Conservation (phyloP, 53 echinoderm and acorn worm genomes). For the Paracentrotus lividus region DNA sequence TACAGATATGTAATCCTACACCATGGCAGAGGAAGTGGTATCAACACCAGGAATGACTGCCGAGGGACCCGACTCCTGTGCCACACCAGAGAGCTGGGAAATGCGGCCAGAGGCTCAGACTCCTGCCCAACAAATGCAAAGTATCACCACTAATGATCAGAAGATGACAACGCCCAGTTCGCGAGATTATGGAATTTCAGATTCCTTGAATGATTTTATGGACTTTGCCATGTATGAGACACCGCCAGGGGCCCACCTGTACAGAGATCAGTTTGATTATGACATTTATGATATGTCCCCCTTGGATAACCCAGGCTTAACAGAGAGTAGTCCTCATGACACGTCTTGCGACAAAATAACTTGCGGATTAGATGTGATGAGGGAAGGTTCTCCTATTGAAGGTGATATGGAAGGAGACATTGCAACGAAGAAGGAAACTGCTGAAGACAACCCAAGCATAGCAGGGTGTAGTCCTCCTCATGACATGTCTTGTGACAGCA, state of each 20-base stretch:
- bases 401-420: not conserved
- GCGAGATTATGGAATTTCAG: not conserved
- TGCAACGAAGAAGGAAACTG: not conserved
- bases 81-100: slow-evolving; percentile 58
- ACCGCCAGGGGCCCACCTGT: slow-evolving; percentile 60
- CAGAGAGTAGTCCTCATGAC: not conserved
- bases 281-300: slow-evolving; percentile 18
- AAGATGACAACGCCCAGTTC: not conserved
- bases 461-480: not conserved
- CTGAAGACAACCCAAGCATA: not conserved
- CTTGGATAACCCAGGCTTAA: not conserved
- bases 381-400: not conserved
- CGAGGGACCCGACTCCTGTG: slow-evolving; percentile 10
- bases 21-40: slow-evolving; percentile 25
- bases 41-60: not conserved
- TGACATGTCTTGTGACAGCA: not conserved
- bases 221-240: slow-evolving; percentile 62
- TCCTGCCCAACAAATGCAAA: not conserved
- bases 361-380: not conserved
- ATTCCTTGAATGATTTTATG: slow-evolving; percentile 31
- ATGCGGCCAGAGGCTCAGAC: slow-evolving; percentile 38
- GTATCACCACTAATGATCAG: not conserved
- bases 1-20: not conserved
- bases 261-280: slow-evolving; percentile 50
- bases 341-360: not conserved